These are phyloP conservation scores for Pogona vitticeps DNA, from an alignment of 2,113 vertebrate species.

Conservation along the genomic window DNA sequence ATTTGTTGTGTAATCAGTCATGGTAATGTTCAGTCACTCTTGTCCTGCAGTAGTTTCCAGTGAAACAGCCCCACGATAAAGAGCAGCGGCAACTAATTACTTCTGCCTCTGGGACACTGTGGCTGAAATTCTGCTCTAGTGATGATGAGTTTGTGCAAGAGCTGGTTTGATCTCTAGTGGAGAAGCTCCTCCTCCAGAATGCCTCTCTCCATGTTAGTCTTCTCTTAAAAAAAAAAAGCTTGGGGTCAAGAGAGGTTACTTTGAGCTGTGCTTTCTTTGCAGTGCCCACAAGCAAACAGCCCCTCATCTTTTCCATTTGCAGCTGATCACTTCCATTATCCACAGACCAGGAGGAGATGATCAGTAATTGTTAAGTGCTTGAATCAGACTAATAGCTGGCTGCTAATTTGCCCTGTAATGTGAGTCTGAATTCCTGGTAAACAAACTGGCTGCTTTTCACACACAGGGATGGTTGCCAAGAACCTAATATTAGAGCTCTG, in stretches of 20 bases:
- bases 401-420: constrained; percentile 80
- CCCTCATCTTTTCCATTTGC: constrained; percentile 71
- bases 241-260: constrained; percentile 61
- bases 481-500: constrained; percentile 72
- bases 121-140: constrained; percentile 44
- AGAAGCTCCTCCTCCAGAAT: constrained; percentile 68
- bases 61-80: constrained; percentile 32
- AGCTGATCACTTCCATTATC: constrained; percentile 80
- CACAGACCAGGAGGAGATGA: constrained; percentile 72
- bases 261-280: constrained; percentile 56
- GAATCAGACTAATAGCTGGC: constrained; percentile 83
- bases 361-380: constrained; percentile 83
- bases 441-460: constrained; percentile 77
- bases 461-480: constrained; percentile 78
- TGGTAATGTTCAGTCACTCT: not conserved
- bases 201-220: constrained; percentile 55
- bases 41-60: constrained; percentile 13
- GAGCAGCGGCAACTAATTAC: constrained; percentile 22
- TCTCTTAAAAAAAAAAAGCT: constrained; percentile 44
- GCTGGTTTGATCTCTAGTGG: constrained; percentile 61
- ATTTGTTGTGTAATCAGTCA: not conserved
- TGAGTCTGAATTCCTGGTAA: constrained; percentile 83
- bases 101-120: constrained; percentile 44
- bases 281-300: constrained; percentile 64
- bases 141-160: constrained; percentile 38